These are phyloP conservation scores for Zophobas atratus DNA, from an alignment of 1,140 invertebrate species.

Conservation along the genomic window DNA sequence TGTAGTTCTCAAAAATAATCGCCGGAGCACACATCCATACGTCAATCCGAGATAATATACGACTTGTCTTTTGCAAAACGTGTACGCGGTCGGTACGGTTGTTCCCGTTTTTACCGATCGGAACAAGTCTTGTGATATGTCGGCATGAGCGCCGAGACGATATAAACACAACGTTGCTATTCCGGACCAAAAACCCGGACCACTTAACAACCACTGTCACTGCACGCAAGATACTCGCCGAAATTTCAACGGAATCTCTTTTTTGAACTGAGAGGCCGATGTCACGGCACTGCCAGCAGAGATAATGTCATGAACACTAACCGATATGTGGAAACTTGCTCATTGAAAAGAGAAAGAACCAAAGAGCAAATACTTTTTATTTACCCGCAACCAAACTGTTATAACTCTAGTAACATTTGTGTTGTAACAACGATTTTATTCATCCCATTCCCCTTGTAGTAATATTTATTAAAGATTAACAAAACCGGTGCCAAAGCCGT, in stretches of 20 bases:
- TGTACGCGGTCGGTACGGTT: constrained; percentile 55
- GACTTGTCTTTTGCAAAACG: constrained; percentile 55
- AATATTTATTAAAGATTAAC: too few species aligned
- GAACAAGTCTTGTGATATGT: constrained; percentile 48
- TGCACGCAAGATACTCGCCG: constrained; percentile 22
- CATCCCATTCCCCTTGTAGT: too few species aligned
- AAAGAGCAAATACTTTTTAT: too few species aligned
- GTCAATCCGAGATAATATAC: constrained; percentile 62
- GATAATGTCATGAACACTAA: too few species aligned
- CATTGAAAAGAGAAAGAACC: too few species aligned
- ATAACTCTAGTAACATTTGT: too few species aligned
- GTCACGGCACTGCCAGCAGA: neutral
- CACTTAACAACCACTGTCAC: constrained; percentile 29
- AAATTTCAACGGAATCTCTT: constrained; percentile 26
- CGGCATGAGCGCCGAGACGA: constrained; percentile 39
- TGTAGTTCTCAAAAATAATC: constrained; percentile 66
- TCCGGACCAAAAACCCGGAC: constrained; percentile 36
- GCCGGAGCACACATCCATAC: constrained; percentile 58
- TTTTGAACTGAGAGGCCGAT: constrained; percentile 11
- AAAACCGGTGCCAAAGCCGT: too few species aligned
- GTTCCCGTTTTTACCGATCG: constrained; percentile 56
- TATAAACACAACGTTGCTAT: constrained; percentile 41
- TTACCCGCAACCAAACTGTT: too few species aligned
- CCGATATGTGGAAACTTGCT: too few species aligned
- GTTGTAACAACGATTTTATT: too few species aligned